Percentiles rank a stretch among this genome's conserved stretches.
These are phyloP conservation scores for Lineus longissimus DNA, from an alignment of 1,140 invertebrate species.

Conservation along the genomic window DNA sequence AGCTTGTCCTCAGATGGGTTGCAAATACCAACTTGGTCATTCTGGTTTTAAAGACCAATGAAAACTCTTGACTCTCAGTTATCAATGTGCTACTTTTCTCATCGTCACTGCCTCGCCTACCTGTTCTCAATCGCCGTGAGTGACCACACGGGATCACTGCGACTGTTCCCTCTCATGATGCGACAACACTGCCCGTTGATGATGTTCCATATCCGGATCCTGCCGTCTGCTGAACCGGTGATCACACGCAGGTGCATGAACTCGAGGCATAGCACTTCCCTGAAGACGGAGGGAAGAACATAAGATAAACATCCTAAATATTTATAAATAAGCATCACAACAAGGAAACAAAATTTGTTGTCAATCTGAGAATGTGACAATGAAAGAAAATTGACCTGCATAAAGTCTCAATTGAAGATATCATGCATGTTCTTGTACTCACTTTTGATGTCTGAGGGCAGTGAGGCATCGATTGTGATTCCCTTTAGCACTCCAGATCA, in stretches of 20 bases:
- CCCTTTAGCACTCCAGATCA: constrained; percentile 49
- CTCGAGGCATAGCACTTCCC: constrained; percentile 50
- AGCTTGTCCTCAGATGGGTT: neutral
- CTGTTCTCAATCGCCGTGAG: constrained; percentile 45
- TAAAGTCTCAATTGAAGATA: too few relatives aligned
- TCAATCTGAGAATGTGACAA: too few relatives aligned
- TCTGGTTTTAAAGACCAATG: too few relatives aligned
- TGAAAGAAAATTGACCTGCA: too few relatives aligned
- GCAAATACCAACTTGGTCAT: neutral
- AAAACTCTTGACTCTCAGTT: too few relatives aligned
- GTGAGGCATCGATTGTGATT: constrained; percentile 44
- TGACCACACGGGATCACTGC: constrained; percentile 47
- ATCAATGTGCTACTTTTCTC: too few relatives aligned
- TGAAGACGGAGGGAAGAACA: constrained; percentile 22
- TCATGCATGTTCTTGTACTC: constrained; percentile 15
- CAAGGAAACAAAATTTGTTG: neutral
- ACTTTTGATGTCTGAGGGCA: constrained; percentile 51
- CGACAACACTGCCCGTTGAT: constrained; percentile 50
- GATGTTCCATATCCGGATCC: constrained; percentile 53
- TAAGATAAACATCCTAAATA: neutral
- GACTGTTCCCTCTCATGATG: constrained; percentile 53
- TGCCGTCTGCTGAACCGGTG: constrained; percentile 52
- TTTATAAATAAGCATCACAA: neutral
- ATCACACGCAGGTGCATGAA: constrained; percentile 51
- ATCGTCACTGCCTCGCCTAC: constrained; percentile 21